A percentile compares a stretch with the other conserved stretches of the same genome.
phyloP scores from a whole-genome alignment of 2,113 vertebrate species.

The Malurus melanocephalus region DNA sequence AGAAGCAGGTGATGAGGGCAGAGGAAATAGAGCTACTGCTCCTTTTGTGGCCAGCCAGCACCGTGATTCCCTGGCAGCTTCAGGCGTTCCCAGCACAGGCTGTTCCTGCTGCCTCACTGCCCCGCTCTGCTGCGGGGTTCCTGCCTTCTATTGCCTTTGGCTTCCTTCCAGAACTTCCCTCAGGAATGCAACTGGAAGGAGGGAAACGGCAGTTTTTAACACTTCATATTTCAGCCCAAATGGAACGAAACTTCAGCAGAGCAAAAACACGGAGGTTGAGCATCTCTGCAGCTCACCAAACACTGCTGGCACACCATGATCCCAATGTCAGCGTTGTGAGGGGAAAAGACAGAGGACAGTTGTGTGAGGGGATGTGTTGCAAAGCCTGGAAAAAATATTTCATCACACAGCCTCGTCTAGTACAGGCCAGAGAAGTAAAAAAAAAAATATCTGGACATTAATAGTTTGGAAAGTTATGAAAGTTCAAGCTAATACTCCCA shows the following conservation, averaged over 20 bases:
- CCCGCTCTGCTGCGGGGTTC: background rate
- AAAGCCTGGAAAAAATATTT: background rate
- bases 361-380: background rate
- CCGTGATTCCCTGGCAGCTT: rapidly evolving
- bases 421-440: rapidly evolving
- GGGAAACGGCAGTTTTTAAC: constrained; percentile 1
- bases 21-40: background rate
- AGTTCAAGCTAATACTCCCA: background rate
- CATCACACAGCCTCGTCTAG: background rate
- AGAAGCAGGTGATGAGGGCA: background rate
- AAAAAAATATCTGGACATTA: background rate
- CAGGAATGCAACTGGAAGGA: constrained; percentile 21
- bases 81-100: background rate
- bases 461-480: background rate
- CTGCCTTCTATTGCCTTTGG: background rate
- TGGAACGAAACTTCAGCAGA: background rate
- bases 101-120: background rate
- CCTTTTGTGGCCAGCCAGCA: rapidly evolving
- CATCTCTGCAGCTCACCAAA: background rate
- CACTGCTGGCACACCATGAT: rapidly evolving
- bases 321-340: rapidly evolving
- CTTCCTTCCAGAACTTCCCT: background rate
- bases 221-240: constrained; percentile 22
- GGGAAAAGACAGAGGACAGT: background rate
- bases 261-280: background rate